phyloP scores from a whole-genome alignment of 2,888 invertebrate genomes.

The Leptarthrus brevirostris region DNA sequence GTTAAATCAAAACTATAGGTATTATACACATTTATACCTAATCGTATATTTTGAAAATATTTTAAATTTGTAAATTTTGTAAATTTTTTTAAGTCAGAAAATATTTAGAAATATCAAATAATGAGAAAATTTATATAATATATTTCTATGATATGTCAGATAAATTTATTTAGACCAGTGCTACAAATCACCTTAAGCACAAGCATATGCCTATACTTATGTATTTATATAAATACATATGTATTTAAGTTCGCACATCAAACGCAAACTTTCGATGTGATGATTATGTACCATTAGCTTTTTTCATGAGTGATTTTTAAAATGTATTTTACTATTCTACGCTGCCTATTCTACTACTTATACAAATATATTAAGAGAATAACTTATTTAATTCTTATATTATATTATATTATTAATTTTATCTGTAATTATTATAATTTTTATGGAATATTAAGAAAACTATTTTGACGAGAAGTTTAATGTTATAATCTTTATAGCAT shows the following conservation, averaged over 20 bases:
- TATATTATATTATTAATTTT: neutral
- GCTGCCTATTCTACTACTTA: constrained; percentile 45
- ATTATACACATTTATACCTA: neutral
- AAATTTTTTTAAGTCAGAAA: constrained; percentile 19
- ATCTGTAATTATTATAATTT: constrained; percentile 7
- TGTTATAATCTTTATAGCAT: constrained; percentile 30
- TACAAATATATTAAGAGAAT: constrained; percentile 7
- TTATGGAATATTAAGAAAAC: neutral
- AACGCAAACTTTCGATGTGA: neutral
- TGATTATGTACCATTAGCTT: neutral
- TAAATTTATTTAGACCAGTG: too few species aligned
- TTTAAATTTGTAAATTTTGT: constrained; percentile 7
- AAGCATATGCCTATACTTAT: too few species aligned
- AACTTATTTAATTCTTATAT: neutral
- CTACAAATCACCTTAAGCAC: too few species aligned
- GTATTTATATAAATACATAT: too few species aligned
- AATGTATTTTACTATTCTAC: neutral
- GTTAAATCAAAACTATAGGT: constrained; percentile 11
- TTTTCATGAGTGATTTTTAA: too few species aligned
- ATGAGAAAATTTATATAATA: neutral
- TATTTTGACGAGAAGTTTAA: constrained; percentile 4
- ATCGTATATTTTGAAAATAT: constrained; percentile 27
- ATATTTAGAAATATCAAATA: neutral
- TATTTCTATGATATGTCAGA: neutral
- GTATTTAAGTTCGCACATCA: neutral